Evolutionary conservation across 2,113 vertebrate species (phyloP).

Genomic region (Tauraco erythrolophus): DNA sequence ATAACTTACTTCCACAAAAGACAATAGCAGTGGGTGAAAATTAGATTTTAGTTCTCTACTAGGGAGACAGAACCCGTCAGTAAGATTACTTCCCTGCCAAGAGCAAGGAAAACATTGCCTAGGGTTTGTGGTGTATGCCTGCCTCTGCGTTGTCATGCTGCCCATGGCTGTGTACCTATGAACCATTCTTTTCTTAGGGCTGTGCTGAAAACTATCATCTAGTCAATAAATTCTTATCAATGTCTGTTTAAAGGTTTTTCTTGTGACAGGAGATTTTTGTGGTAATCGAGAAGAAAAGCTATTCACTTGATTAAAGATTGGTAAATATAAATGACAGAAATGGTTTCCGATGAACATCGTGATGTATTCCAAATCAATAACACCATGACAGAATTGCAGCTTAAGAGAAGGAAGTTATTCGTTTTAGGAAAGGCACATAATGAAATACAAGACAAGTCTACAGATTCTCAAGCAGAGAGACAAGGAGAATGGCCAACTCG

Average conservation of each 20-base stretch:
- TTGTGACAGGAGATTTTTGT: not conserved
- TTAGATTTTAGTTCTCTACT: not conserved
- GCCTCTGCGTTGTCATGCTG: not conserved
- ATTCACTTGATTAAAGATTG: not conserved
- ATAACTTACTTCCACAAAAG: not conserved
- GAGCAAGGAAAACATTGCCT: not conserved
- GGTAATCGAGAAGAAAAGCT: not conserved
- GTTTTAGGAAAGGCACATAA: not conserved
- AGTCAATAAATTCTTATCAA: not conserved
- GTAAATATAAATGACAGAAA: conserved; percentile 19
- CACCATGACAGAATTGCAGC: not conserved
- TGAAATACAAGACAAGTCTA: not conserved
- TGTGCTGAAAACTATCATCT: not conserved
- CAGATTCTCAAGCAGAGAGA: not conserved
- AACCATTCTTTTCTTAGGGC: not conserved
- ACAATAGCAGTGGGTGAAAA: not conserved
- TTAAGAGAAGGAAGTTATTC: conserved; percentile 11
- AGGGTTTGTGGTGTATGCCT: not conserved
- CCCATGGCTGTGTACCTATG: not conserved
- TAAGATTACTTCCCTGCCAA: not conserved
- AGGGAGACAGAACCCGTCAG: not conserved
- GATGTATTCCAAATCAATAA: not conserved
- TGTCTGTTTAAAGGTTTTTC: not conserved
- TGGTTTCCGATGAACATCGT: not conserved
- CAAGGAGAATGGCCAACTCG: not conserved